Evolutionary conservation across 2,113 vertebrate species (phyloP).

Genomic region (Tapirus terrestris): DNA sequence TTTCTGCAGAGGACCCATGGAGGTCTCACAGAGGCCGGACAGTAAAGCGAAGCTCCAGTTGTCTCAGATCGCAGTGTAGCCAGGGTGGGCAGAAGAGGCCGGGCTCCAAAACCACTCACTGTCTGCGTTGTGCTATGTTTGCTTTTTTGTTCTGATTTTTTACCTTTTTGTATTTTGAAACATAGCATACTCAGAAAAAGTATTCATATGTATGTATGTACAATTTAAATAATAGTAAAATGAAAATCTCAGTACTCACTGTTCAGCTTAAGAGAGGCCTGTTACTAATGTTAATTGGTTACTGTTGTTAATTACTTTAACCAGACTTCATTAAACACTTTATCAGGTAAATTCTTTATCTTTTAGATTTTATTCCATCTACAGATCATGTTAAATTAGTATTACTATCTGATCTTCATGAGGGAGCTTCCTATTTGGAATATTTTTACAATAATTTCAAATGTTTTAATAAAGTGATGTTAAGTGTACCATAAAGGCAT

Average conservation of each 20-base stretch:
- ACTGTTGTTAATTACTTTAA: not conserved
- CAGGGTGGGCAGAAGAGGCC: not conserved
- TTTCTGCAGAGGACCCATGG: not conserved
- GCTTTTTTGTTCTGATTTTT: not conserved
- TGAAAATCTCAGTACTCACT: not conserved
- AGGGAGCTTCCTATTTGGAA: not conserved
- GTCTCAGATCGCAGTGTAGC: not conserved
- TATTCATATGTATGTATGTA: not conserved
- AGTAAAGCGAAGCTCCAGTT: not conserved
- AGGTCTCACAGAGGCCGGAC: not conserved
- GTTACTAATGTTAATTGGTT: not conserved
- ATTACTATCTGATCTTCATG: not conserved
- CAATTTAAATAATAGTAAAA: constrained; percentile 22
- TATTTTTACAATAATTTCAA: not conserved
- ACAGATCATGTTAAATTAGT: not conserved
- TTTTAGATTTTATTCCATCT: not conserved
- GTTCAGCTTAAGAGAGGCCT: not conserved
- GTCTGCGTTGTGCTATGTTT: not conserved
- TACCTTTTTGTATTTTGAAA: constrained; percentile 29
- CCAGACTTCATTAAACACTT: not conserved
- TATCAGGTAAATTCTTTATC: not conserved
- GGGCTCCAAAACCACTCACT: not conserved
- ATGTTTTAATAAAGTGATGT: constrained; percentile 14
- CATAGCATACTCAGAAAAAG: not conserved
- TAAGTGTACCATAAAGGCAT: not conserved